Evolutionary conservation across 1,140 invertebrate genomes (phyloP).

Genomic region (Phortica variegata): DNA sequence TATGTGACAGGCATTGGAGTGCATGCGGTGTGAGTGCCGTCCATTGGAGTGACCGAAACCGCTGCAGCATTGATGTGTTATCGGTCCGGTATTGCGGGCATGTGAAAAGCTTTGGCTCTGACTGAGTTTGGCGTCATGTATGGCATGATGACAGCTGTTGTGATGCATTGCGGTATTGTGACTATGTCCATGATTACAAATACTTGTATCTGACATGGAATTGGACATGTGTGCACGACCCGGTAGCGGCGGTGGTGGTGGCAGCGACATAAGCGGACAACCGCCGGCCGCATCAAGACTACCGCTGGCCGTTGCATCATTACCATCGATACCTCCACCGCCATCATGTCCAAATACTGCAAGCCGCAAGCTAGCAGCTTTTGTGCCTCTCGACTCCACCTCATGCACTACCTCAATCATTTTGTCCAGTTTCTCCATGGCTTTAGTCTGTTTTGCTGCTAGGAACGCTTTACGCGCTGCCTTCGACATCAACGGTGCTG

Average conservation of each 20-base stretch:
- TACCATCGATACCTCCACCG: conserved; percentile 11
- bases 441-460: conserved; percentile 51
- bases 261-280: conserved; percentile 45
- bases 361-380: conserved; percentile 30
- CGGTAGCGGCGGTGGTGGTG: conserved; percentile 27
- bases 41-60: conserved; percentile 51
- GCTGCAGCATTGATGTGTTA: conserved; percentile 53
- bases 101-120: conserved; percentile 55
- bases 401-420: conserved; percentile 56
- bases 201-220: conserved; percentile 49
- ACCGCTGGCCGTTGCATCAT: too few relatives aligned
- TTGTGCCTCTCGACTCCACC: conserved; percentile 35
- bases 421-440: conserved; percentile 54
- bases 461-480: conserved; percentile 49
- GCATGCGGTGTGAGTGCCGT: conserved; percentile 50
- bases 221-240: conserved; percentile 28
- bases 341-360: conserved; percentile 31
- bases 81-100: conserved; percentile 24
- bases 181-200: conserved; percentile 43
- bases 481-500: conserved; percentile 50
- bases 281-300: conserved; percentile 31
- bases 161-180: conserved; percentile 36
- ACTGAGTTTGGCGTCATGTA: conserved; percentile 38
- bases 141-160: conserved; percentile 33
- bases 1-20: conserved; percentile 50